Evolutionary conservation across 2,888 invertebrate genomes (phyloP).

Genomic region (Cheilosia vulpina): DNA sequence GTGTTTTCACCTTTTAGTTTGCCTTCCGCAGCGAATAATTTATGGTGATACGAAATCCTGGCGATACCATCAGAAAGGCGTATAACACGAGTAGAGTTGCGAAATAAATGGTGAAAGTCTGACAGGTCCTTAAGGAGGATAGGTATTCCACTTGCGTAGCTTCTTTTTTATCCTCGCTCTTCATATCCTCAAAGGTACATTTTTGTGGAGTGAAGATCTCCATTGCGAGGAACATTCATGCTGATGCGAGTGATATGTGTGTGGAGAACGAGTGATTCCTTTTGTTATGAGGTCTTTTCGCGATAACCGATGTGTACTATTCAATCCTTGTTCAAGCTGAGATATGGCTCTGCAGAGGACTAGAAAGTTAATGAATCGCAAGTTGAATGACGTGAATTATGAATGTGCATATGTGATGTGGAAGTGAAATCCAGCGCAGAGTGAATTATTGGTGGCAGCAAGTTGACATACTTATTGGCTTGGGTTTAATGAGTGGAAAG

Average conservation of each 20-base stretch:
- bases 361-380: slow-evolving; percentile 67
- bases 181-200: slow-evolving; percentile 44
- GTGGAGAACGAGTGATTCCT: slow-evolving; percentile 43
- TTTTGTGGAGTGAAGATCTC: slow-evolving; percentile 6
- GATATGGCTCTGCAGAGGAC: slow-evolving; percentile 25
- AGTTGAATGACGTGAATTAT: slow-evolving; percentile 34
- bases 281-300: slow-evolving; percentile 53
- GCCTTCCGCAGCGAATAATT: slow-evolving; percentile 68
- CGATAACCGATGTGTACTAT: slow-evolving; percentile 50
- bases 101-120: slow-evolving; percentile 72
- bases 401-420: neutral
- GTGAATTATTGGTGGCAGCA: neutral
- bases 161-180: slow-evolving; percentile 33
- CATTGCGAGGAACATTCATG: slow-evolving; percentile 35
- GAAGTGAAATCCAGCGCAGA: neutral
- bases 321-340: slow-evolving; percentile 50
- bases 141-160: slow-evolving; percentile 30
- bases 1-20: slow-evolving; percentile 70
- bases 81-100: slow-evolving; percentile 63
- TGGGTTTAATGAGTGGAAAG: neutral
- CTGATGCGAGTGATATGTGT: slow-evolving; percentile 41
- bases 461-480: neutral
- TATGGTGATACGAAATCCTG: slow-evolving; percentile 72
- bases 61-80: slow-evolving; percentile 72
- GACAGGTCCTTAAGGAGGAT: slow-evolving; percentile 74